These are phyloP conservation scores for Phrynocephalus versicolor DNA, from an alignment of 2,113 vertebrate species.

Conservation along the genomic window DNA sequence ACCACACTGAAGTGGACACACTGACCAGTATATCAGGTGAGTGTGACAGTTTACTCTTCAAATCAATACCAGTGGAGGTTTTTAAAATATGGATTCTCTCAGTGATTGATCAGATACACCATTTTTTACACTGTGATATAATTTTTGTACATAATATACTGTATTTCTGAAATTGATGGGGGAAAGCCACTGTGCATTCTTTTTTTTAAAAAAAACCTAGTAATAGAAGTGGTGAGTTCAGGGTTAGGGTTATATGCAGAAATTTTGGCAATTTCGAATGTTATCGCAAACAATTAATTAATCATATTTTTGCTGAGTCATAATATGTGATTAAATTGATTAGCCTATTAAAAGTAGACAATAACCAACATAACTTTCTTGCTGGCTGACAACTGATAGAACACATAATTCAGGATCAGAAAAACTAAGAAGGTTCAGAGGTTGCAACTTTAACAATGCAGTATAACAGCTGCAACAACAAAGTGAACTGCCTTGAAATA, in stretches of 20 bases:
- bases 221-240: too few species aligned
- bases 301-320: background rate
- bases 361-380: background rate
- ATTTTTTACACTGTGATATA: background rate
- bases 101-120: background rate
- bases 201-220: too few species aligned
- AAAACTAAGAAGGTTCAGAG: background rate
- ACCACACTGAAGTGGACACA: too few species aligned
- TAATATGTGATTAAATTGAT: background rate
- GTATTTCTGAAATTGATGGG: background rate
- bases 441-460: background rate
- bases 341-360: background rate
- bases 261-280: background rate
- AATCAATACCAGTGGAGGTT: too few species aligned
- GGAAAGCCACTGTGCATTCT: too few species aligned
- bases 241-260: too few species aligned
- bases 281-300: background rate
- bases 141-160: background rate
- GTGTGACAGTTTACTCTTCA: too few species aligned
- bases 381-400: background rate
- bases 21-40: too few species aligned
- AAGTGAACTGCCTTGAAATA: slow-evolving; percentile 38
- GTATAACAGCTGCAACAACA: slow-evolving; percentile 31
- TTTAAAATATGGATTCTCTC: background rate
- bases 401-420: background rate